Evolutionary conservation across 2,888 invertebrate species (phyloP).

Genomic region (Ophion obscuratus): DNA sequence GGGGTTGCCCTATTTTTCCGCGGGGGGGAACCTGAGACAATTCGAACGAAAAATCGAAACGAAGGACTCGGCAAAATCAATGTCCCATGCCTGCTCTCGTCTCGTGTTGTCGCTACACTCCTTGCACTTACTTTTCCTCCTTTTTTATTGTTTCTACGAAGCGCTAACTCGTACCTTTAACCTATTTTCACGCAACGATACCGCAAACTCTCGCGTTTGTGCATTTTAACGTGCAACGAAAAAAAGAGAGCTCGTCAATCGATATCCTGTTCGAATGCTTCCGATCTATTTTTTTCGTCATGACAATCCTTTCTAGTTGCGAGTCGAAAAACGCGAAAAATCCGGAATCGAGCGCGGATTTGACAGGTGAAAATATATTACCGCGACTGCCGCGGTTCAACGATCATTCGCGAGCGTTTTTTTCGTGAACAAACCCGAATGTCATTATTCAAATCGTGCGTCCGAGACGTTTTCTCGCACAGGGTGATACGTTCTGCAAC

Average conservation of each 20-base stretch:
- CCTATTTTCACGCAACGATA: constrained; percentile 68
- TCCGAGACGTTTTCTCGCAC: too few relatives aligned
- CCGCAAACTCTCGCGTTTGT: constrained; percentile 38
- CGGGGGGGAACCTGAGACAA: constrained; percentile 5
- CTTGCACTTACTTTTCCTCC: constrained; percentile 1
- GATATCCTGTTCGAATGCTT: constrained; percentile 40
- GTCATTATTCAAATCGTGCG: neutral
- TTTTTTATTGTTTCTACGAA: constrained; percentile 16
- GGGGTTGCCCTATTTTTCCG: constrained; percentile 22
- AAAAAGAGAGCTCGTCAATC: constrained; percentile 33
- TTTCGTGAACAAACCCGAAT: neutral
- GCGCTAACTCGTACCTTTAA: constrained; percentile 65
- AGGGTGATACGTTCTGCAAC: too few relatives aligned
- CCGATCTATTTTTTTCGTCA: constrained; percentile 13
- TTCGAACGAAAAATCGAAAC: constrained; percentile 43
- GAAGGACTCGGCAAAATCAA: constrained; percentile 64
- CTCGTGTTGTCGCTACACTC: neutral
- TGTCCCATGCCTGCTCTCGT: constrained; percentile 45
- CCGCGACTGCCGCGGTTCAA: too few relatives aligned
- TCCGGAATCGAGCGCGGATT: constrained; percentile 3
- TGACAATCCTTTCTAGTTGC: neutral
- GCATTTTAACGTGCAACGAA: constrained; percentile 31
- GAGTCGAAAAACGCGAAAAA: neutral
- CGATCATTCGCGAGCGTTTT: too few relatives aligned
- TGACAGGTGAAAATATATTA: neutral